Evolutionary conservation across 2,797 vertebrate species (phyloP), one percentile per base, ranked within the genome.

Genomic region (Tadarida brasiliensis): DNA sequence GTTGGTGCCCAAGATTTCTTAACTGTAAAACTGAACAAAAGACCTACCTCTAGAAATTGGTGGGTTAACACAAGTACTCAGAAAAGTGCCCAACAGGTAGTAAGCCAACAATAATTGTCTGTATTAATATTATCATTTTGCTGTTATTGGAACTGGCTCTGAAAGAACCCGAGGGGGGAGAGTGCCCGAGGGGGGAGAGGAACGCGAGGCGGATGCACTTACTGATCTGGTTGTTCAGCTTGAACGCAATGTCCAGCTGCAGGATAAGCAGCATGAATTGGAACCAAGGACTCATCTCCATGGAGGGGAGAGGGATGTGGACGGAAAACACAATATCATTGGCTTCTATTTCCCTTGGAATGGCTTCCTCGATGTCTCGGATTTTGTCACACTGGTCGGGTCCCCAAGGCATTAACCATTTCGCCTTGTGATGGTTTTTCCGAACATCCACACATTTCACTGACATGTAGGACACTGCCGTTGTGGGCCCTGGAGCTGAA

Each of bases 201-300:
- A 20, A 2, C 9, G 15, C 11, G 28, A 71, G 39, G 51, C 44
- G 4, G 0, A 11, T 17, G 0, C 28, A 97, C 98, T 99, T 98
- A 99, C 99, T 99, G 16, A 99, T 99, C 96, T 99, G 99, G 59
- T 99, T 99, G 98, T 99, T 93, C 97, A 99, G 97, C 98, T 99
- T 99, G 97, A 99, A 99, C 0, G 99, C 99, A 0, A 99, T 99
- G 98, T 99, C 99, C 94, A 99, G 98, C 96, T 99, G 99, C 96
- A 99, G 98, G 98, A 99, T 99, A 97, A 99, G 99, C 20, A 99
- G 98, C 98, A 99, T 99, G 96, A 99, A 99, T 97, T 99, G 99
- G 98, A 99, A 99, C 99, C 99, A 99, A 87, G 99, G 98, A 95
- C 99, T 99, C 99, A 99, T 99, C 98, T 99, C 99, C 97, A 99